Base-by-base conservation (phyloP, 2,797 vertebrate species). In the Lycodopsis pacificus region DNA sequence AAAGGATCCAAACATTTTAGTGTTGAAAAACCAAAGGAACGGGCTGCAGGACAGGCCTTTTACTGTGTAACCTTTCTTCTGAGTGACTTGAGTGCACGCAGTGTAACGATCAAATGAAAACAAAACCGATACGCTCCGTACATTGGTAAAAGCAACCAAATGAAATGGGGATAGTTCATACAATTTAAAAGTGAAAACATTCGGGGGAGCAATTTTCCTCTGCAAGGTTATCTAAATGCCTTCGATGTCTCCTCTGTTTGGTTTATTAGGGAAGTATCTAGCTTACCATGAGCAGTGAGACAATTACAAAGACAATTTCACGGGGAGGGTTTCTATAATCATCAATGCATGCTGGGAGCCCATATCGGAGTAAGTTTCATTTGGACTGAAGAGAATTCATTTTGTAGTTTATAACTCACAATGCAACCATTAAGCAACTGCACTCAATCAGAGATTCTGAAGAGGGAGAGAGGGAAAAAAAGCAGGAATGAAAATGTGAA, bases 221-320 rank as follows among this genome's bases (percentile, higher is more conserved):
- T 42, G 75, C 71, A 56, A 89, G 86, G 83, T 90, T 91, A 84
- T 90, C 83, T 87, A 79, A 90, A 83, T 83, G 80, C 82, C 84
- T 89, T 81, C 62, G 48, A 70, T 85, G 81, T 81, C 86, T 89
- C 73, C 85, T 84, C 88, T 84, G 83, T 89, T 83, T 80, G 81
- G 77, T 89, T 93, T 93, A 91, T 90, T 89, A 87, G 82, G 80
- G 86, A 91, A 91, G 89, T 87, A 90, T 88, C 86, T 77, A 25
- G 84, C 87, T 89, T 91, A 86, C 83, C 83, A 89, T 83, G 85
- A 91, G 88, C 87, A 84, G 75, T 83, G 88, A 90, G 87, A 94
- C 91, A 94, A 94, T 94, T 93, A 93, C 85, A 86, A 89, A 93
- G 91, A 91, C 92, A 93, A 93, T 93, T 94, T 93, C 91, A 93